A percentile compares a stretch with the other conserved stretches of the same genome.
These are phyloP conservation scores for Gouania willdenowi DNA, from an alignment of 2,797 vertebrate species.

Conservation along the genomic window DNA sequence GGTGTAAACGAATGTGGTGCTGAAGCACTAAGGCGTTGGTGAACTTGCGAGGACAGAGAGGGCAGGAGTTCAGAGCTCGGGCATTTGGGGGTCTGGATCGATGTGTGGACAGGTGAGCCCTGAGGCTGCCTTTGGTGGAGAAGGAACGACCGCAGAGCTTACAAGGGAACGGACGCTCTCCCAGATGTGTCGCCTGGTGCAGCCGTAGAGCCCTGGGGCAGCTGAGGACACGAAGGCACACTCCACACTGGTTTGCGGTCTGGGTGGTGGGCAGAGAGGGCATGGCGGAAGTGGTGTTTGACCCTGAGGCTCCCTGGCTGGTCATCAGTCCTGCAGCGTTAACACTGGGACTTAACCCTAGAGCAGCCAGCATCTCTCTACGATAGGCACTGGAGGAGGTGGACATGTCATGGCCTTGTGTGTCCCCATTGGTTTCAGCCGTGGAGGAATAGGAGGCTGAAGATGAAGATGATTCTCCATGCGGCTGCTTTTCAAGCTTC, in stretches of 20 bases:
- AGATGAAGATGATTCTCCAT: slow-evolving; percentile 30
- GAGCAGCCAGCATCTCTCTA: slow-evolving; percentile 78
- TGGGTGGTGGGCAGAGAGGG: slow-evolving; percentile 50
- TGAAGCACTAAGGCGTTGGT: slow-evolving; percentile 90
- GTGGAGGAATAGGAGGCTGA: slow-evolving; percentile 46
- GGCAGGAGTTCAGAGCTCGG: slow-evolving; percentile 87
- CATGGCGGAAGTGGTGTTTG: slow-evolving; percentile 11
- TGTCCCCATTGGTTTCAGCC: slow-evolving; percentile 48
- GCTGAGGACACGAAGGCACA: slow-evolving; percentile 87
- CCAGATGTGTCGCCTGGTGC: slow-evolving; percentile 88
- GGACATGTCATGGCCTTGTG: slow-evolving; percentile 60
- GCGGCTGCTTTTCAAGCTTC: slow-evolving; percentile 85
- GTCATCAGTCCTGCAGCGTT: slow-evolving; percentile 29
- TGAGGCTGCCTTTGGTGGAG: slow-evolving; percentile 88
- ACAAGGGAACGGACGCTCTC: slow-evolving; percentile 89
- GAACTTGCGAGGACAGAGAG: slow-evolving; percentile 89
- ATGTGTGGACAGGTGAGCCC: slow-evolving; percentile 87
- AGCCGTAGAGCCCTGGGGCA: slow-evolving; percentile 87
- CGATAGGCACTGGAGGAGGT: slow-evolving; percentile 68
- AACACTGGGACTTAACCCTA: slow-evolving; percentile 73
- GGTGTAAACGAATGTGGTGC: slow-evolving; percentile 91
- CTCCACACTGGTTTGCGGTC: slow-evolving; percentile 86
- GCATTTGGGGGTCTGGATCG: slow-evolving; percentile 83
- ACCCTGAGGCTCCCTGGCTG: slow-evolving; percentile 52
- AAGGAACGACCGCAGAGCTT: slow-evolving; percentile 90